phyloP scores from a whole-genome alignment of 92 coral and sea anemone genomes.

The Epizoanthus fatuus region DNA sequence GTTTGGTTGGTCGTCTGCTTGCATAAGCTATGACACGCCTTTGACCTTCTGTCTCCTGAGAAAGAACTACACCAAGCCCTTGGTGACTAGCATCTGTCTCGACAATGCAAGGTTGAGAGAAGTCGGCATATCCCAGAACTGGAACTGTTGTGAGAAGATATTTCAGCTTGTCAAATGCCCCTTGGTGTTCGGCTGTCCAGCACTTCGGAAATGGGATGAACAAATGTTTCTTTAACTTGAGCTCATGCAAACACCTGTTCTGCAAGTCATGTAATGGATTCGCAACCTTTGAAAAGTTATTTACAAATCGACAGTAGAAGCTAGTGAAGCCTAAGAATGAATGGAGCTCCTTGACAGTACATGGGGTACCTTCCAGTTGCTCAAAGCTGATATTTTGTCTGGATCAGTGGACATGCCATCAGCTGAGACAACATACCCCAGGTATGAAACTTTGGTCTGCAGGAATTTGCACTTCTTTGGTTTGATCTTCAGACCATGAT shows the following conservation, averaged over 20 bases:
- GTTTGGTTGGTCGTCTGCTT: not conserved
- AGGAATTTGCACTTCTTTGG: not conserved
- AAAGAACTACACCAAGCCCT: conserved; percentile 46
- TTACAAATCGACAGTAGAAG: not conserved
- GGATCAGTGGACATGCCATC: conserved; percentile 29
- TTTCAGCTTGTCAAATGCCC: conserved; percentile 32
- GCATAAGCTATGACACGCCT: conserved; percentile 24
- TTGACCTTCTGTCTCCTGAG: conserved; percentile 16
- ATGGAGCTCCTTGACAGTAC: too few relatives aligned
- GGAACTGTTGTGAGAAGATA: conserved; percentile 29
- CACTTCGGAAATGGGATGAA: conserved; percentile 26
- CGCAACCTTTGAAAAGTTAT: conserved; percentile 18
- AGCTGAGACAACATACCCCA: not conserved
- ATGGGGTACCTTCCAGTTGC: conserved; percentile 32
- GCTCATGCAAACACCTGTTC: conserved; percentile 20
- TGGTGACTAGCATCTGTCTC: conserved; percentile 29
- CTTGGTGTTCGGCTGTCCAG: conserved; percentile 17
- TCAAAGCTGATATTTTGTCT: conserved; percentile 1
- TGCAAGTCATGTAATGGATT: conserved; percentile 1
- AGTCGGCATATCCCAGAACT: conserved; percentile 47
- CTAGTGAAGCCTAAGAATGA: conserved; percentile 21
- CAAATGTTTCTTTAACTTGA: conserved; percentile 36
- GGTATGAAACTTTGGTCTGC: not conserved
- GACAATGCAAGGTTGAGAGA: conserved; percentile 2
- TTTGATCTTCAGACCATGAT: not conserved